Evolutionary conservation across 35 echinoderm and acorn worm genomes (phyloP).

Genomic region (Ophiothrix spiculata): DNA sequence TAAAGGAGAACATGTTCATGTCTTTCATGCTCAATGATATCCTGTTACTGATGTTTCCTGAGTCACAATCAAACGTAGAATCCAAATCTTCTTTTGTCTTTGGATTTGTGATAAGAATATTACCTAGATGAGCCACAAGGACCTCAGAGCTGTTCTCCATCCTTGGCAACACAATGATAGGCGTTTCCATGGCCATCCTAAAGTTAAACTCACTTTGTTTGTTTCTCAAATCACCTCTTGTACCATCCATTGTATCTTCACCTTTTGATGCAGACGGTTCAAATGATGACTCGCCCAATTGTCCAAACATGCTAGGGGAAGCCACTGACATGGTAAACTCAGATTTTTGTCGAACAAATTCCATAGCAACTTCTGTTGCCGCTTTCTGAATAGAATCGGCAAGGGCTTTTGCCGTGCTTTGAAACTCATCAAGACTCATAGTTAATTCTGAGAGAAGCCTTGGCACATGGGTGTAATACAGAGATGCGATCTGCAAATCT

Average conservation of each 20-base stretch:
- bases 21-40: slow-evolving; percentile 66
- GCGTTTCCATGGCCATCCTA: slow-evolving; percentile 84
- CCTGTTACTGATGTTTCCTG: slow-evolving; percentile 4
- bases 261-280: neutral
- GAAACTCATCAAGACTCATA: slow-evolving; percentile 81
- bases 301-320: slow-evolving; percentile 39
- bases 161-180: slow-evolving; percentile 76
- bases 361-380: slow-evolving; percentile 80
- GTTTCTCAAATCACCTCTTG: neutral
- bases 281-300: slow-evolving; percentile 41
- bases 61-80: slow-evolving; percentile 5
- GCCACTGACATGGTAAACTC: slow-evolving; percentile 23
- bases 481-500: slow-evolving; percentile 59
- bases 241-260: slow-evolving; percentile 24
- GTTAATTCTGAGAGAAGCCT: slow-evolving; percentile 73
- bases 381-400: slow-evolving; percentile 87
- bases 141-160: slow-evolving; percentile 72
- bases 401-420: slow-evolving; percentile 61
- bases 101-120: slow-evolving; percentile 65
- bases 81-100: slow-evolving; percentile 29
- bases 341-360: slow-evolving; percentile 66
- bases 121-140: slow-evolving; percentile 86
- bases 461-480: slow-evolving; percentile 87
- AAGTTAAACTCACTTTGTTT: slow-evolving; percentile 31
- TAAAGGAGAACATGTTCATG: slow-evolving; percentile 93